These are phyloP conservation scores for Anguilla obscura DNA, from an alignment of 2,797 vertebrate genomes.

Conservation along the genomic window DNA sequence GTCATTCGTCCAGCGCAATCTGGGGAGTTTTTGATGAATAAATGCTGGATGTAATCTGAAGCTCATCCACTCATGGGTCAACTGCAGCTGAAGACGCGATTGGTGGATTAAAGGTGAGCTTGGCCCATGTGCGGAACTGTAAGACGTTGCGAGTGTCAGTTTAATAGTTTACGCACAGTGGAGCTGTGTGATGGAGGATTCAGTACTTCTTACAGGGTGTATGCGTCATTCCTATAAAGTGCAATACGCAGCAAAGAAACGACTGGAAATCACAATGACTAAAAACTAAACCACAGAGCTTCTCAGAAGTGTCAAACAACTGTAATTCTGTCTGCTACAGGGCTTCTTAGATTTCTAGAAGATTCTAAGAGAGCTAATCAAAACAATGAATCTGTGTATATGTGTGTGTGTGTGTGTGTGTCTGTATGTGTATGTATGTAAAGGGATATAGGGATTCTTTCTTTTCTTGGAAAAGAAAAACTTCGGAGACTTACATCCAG, in stretches of 20 bases:
- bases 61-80: background rate
- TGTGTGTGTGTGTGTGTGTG: no score
- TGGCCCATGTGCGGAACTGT: background rate
- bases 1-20: background rate
- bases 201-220: background rate
- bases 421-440: no score
- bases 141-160: background rate
- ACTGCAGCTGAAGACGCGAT: background rate
- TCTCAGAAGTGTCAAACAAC: no score
- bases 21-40: background rate
- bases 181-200: background rate
- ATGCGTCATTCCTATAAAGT: background rate
- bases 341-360: no score
- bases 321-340: no score
- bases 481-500: background rate
- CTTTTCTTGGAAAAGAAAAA: background rate
- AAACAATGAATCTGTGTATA: no score
- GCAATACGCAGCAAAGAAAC: no score
- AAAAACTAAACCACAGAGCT: no score
- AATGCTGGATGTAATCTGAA: constrained; percentile 6
- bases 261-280: background rate
- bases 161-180: background rate
- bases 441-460: background rate
- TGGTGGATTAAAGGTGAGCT: background rate
- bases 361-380: no score